phyloP scores from a whole-genome alignment of 2,113 vertebrate genomes.

The Hemibagrus wyckioides region DNA sequence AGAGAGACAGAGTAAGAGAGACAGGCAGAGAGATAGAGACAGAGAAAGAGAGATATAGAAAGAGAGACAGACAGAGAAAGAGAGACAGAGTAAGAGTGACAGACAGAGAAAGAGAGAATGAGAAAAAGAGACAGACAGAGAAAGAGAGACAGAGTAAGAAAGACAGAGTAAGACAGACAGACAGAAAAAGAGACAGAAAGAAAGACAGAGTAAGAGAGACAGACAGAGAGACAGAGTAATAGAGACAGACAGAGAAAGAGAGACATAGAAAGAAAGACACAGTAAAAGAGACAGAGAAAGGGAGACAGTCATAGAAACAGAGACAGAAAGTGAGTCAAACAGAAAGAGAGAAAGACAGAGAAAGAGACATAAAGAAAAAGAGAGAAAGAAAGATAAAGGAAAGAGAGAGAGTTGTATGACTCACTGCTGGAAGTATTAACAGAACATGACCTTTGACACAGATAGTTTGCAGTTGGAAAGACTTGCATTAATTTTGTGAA shows the following conservation, averaged over 20 bases:
- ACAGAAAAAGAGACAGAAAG: conserved; percentile 13
- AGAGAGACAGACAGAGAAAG: conserved; percentile 5
- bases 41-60: not conserved
- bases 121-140: conserved; percentile 10
- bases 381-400: conserved; percentile 10
- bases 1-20: not conserved
- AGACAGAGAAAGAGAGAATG: conserved; percentile 5
- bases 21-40: too few species aligned
- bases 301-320: not conserved
- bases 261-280: not conserved
- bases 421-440: conserved; percentile 52
- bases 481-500: conserved; percentile 27
- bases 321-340: not conserved
- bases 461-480: conserved; percentile 44
- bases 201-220: conserved; percentile 15
- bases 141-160: not conserved
- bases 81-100: not conserved
- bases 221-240: not conserved
- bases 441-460: conserved; percentile 53
- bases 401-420: conserved; percentile 46
- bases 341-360: conserved; percentile 4
- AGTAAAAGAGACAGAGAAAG: conserved; percentile 9
- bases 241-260: conserved; percentile 13
- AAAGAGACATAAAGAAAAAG: conserved; percentile 13
- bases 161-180: conserved; percentile 1